Percentiles rank a stretch among this genome's conserved stretches.
Conservation (phyloP, 2,797 vertebrate species). For the Silurus aristotelis region DNA sequence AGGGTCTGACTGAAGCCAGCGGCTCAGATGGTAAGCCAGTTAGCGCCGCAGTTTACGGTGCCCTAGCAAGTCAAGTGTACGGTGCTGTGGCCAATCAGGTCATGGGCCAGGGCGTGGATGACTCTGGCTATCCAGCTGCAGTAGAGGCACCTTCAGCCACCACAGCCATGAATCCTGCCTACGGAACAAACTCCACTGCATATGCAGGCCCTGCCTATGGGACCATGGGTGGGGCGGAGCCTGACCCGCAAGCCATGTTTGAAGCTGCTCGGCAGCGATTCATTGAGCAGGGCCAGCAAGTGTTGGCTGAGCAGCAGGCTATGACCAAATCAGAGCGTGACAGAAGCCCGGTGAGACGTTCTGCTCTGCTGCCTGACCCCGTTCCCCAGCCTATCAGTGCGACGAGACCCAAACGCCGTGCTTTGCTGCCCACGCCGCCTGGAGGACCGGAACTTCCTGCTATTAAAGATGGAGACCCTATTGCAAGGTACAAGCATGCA, state of each 20-base stretch:
- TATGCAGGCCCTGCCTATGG: constrained; percentile 56
- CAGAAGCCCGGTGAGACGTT: constrained; percentile 75
- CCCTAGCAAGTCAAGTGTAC: constrained; percentile 80
- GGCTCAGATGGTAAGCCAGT: constrained; percentile 71
- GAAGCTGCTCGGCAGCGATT: constrained; percentile 81
- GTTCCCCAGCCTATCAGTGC: constrained; percentile 76
- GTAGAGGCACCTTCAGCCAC: constrained; percentile 37
- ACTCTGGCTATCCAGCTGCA: constrained; percentile 44
- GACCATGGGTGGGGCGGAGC: constrained; percentile 38
- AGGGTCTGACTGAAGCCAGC: constrained; percentile 74
- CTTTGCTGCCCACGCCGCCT: constrained; percentile 77
- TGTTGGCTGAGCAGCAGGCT: constrained; percentile 78
- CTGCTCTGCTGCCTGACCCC: constrained; percentile 81
- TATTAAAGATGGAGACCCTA: constrained; percentile 73
- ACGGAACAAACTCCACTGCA: constrained; percentile 47
- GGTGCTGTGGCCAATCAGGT: constrained; percentile 76
- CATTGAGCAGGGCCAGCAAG: constrained; percentile 80
- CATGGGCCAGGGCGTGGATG: constrained; percentile 43
- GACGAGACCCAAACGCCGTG: constrained; percentile 71
- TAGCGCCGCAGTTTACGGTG: constrained; percentile 71
- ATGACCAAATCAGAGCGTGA: constrained; percentile 74
- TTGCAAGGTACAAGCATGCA: constrained; percentile 68
- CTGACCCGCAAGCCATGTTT: constrained; percentile 72
- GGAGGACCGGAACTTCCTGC: constrained; percentile 70
- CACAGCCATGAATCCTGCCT: constrained; percentile 47